A percentile compares a stretch with the other conserved stretches of the same genome.
Evolutionary conservation across 2,797 vertebrate genomes (phyloP).

Genomic region (Lepus townsendii): DNA sequence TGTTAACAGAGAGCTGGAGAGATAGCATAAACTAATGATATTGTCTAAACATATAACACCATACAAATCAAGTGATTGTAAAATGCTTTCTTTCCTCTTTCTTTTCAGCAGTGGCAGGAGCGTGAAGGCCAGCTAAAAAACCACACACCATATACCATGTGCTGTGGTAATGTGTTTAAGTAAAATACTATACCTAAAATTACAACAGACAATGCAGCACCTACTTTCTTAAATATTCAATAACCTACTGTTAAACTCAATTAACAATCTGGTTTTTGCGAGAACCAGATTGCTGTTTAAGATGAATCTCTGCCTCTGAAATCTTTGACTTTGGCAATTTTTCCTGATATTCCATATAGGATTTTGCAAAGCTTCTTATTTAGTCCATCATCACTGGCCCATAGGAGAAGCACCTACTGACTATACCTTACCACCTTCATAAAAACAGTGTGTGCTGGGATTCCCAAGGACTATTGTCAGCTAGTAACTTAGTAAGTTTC

Average conservation of each 20-base stretch:
- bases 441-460: not conserved
- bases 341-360: not conserved
- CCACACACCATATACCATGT: not conserved
- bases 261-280: fast-evolving
- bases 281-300: not conserved
- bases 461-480: not conserved
- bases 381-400: no score
- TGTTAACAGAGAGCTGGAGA: not conserved
- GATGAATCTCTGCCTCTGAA: fast-evolving
- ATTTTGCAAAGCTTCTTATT: not conserved
- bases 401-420: not conserved
- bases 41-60: fast-evolving
- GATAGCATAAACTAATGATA: not conserved
- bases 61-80: not conserved
- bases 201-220: not conserved
- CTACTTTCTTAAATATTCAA: not conserved
- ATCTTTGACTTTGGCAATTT: not conserved
- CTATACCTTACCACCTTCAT: fast-evolving
- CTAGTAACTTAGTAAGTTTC: no score
- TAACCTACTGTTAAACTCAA: not conserved
- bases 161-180: no score
- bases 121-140: not conserved
- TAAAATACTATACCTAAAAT: not conserved
- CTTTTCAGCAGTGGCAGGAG: not conserved
- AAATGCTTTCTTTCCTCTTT: not conserved